Base-by-base conservation (phyloP, 1,140 invertebrate genomes). In the Drosophila teissieri region DNA sequence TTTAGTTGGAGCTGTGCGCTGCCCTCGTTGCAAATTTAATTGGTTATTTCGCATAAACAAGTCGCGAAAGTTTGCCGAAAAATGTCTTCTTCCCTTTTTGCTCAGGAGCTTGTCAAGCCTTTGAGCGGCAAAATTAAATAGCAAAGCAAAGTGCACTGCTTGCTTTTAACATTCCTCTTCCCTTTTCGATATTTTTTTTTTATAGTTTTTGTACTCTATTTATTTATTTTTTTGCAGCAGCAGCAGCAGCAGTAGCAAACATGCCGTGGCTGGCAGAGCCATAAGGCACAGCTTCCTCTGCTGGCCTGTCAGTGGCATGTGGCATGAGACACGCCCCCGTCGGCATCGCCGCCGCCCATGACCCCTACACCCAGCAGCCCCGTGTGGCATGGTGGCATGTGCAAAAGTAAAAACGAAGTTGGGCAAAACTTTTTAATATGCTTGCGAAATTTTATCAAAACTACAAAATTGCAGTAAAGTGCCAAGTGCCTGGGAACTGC, bases 401-500 rank as follows among this genome's bases (percentile, higher is more conserved):
- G 83, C 58, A 88, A 89, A 88, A 88, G 84, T 89, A 88, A 89
- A 84, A 89, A 84, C 84, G 80, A 89, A 89, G 77, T 89, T 89
- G 85, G 73, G 77, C 73, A 89, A 89, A 89, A 89, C 77, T 89
- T 89, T 89, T 89, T 89, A 89, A 89, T 89, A 89, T 89, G 84
- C 84, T 89, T 89, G 85, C 84, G 85, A 89, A 89, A 89, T 89
- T 89, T 89, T 89, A 89, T 89, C 84, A 89, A 89, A 89, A 89
- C 85, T 89, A 89, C 84, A 89, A 89, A 89, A 89, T 89, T 89
- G 84, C 84, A 89, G 84, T 80, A 89, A 89, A 89, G 84, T 89
- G 84, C 84, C 84, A 89, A 89, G 80, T 84, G 85, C 80, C 84
- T 68, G 77, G 64, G 67, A 67, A 58, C 78, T 75, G 62, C 39